These are phyloP conservation scores for Megalops cyprinoides DNA, from an alignment of 2,797 vertebrate species.

Conservation along the genomic window DNA sequence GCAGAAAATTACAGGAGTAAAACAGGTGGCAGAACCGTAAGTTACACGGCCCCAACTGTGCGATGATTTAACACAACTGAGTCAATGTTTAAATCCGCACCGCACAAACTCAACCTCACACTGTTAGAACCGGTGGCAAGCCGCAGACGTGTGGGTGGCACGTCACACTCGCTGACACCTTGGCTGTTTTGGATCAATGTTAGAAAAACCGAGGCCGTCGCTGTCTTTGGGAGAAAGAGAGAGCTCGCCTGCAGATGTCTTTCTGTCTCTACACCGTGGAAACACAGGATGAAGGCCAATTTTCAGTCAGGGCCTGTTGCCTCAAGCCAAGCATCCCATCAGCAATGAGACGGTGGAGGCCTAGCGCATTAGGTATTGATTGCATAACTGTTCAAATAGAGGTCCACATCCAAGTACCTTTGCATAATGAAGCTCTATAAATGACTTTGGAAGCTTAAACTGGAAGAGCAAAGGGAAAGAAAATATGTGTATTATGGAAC, in stretches of 20 bases:
- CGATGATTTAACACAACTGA: neutral
- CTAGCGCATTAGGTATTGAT: constrained; percentile 13
- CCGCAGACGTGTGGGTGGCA: constrained; percentile 10
- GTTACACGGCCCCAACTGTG: neutral
- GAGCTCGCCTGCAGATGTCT: neutral
- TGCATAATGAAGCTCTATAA: neutral
- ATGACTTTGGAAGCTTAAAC: constrained; percentile 8
- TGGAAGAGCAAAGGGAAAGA: neutral
- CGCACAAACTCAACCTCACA: constrained; percentile 1
- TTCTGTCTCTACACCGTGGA: neutral
- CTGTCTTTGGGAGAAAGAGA: neutral
- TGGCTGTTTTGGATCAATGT: neutral
- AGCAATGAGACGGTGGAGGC: neutral
- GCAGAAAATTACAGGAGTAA: neutral
- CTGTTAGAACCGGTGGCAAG: neutral
- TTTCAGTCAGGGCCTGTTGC: neutral
- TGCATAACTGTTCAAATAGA: neutral
- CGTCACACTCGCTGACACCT: constrained; percentile 1
- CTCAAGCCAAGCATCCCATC: constrained; percentile 20
- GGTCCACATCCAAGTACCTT: neutral
- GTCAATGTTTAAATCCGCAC: neutral
- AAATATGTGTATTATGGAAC: neutral
- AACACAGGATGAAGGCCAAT: neutral
- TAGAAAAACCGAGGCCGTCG: neutral
- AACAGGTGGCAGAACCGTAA: neutral